These are phyloP conservation scores for Parauchenoglanis ngamensis DNA, from an alignment of 2,797 vertebrate genomes.

Conservation along the genomic window DNA sequence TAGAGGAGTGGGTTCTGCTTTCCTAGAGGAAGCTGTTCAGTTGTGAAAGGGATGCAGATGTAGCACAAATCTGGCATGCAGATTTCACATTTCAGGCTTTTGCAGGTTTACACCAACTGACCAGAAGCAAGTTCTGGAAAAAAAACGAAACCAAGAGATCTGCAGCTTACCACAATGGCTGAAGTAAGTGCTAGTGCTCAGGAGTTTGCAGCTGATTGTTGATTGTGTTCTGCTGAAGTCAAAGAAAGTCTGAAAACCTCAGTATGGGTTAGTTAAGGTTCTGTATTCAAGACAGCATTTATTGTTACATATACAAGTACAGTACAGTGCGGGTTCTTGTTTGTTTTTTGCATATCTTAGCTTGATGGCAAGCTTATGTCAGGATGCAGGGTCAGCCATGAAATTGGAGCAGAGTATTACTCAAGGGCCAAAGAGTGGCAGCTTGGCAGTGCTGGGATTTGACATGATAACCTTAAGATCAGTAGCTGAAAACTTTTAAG, in stretches of 20 bases:
- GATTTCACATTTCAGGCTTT: neutral
- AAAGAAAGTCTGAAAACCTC: neutral
- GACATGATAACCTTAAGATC: neutral
- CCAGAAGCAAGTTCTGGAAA: neutral
- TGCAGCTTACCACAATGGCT: neutral
- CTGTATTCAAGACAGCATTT: neutral
- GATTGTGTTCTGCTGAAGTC: neutral
- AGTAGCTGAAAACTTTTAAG: neutral
- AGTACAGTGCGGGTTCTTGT: neutral
- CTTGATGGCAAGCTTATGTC: neutral
- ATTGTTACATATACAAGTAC: neutral
- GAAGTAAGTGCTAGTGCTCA: neutral
- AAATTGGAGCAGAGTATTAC: neutral
- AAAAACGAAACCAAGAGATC: neutral
- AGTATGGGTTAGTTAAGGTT: neutral
- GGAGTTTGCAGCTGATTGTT: neutral
- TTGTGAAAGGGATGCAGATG: slow-evolving; percentile 63
- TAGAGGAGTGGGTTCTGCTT: slow-evolving; percentile 59
- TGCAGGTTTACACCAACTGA: neutral
- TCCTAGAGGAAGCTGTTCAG: slow-evolving; percentile 65
- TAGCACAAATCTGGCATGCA: slow-evolving; percentile 41
- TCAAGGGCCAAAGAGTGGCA: neutral
- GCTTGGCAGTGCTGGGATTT: neutral
- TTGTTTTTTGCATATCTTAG: neutral
- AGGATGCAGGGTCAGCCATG: neutral